Evolutionary conservation across 2,797 vertebrate species (phyloP), one percentile per base, ranked within the genome.

Genomic region (Bovichtus diacanthus): DNA sequence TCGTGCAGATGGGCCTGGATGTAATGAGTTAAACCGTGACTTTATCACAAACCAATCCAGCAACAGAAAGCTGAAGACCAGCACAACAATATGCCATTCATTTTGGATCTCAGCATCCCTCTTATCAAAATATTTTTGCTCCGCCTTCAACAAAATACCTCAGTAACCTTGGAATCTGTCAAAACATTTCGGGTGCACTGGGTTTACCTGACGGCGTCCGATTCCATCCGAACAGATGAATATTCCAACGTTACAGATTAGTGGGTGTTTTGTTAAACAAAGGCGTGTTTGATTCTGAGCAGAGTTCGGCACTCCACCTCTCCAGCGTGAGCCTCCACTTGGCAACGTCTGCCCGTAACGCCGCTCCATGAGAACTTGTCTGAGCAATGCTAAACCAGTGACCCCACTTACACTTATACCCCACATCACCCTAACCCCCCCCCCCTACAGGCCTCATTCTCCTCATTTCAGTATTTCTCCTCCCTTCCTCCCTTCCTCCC

Each of bases 121-220:
- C 92, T 91, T 92, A 92, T 94, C 89, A 92, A 93, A 95, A 94
- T 91, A 93, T 93, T 93, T 59, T 90, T 84, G 80, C 78, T 84
- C 74, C 76, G n/a, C 87, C 91, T 90, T 90, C 80, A 81, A 89
- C 90, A 91, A 90, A 93, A 93, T 91, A 90, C 59, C 83, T 77
- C 85, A 85, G 93, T 93, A 87, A 93, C 93, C 92, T 92, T 94
- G 91, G 91, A 91, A 92, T 93, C 93, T 90, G 87, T 93, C 90
- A 93, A 92, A 95, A 95, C 92, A 93, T 25, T 65, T 82, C 56
- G 85, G 90, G 83, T 88, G 92, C 88, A 87, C 70, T 80, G 77
- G 67, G 89, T 91, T 92, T 89, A 93, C 91, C 91, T 89, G 90
- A 88, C 62, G 62, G 78, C 49, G 10, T 86, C 85, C 53, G 70